Evolutionary conservation across 1,140 invertebrate genomes (phyloP), one percentile per base, ranked within the genome.

Genomic region (Megathymus violae): DNA sequence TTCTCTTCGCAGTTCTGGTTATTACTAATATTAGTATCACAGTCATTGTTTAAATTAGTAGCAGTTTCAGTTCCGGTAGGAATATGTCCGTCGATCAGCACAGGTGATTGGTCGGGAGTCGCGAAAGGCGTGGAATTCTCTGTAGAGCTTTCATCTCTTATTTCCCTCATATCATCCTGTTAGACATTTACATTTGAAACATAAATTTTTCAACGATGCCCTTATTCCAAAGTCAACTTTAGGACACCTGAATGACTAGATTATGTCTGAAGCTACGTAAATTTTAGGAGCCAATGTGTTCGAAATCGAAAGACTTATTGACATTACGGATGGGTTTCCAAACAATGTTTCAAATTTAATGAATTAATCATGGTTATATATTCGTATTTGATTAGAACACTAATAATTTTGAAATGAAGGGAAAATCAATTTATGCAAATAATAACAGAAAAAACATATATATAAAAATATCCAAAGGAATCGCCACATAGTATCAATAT

Each of bases 11-110:
- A 50, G 41, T 70, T 78, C 51, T 62, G 38, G 62, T 74, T 80
- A 69, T 78, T 62, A 67, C 80, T 82, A 83, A 88, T 71, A 86
- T 80, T 88, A 89, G 76, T 90, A 90, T 90, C 86, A 89, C 88
- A 90, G 86, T 87, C 81, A 61, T 79, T 82, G 77, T 77, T 88
- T 82, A 80, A 74, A 74, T 80, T 88, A 82, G 78, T 68, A 52
- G 71, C 51, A 16, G 64, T 60, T 58, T 75, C 51, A 22, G 64
- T 62, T 48, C 72, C 64, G 31, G 64, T 62, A 62, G 68, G 17
- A 44, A 16, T 60, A 34, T 70, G 67, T 40, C 41, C 43, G 10
- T 69, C 70, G 9, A 52, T 65, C 34, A 66, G 59, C 51, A 80
- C 78, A 13, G 85, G 80, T 4, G 82, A 83, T 3, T 76, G 72